Evolutionary conservation across 2,797 vertebrate genomes (phyloP), one percentile per base, ranked within the genome.

Genomic region (Hyperoplus lanceolatus): DNA sequence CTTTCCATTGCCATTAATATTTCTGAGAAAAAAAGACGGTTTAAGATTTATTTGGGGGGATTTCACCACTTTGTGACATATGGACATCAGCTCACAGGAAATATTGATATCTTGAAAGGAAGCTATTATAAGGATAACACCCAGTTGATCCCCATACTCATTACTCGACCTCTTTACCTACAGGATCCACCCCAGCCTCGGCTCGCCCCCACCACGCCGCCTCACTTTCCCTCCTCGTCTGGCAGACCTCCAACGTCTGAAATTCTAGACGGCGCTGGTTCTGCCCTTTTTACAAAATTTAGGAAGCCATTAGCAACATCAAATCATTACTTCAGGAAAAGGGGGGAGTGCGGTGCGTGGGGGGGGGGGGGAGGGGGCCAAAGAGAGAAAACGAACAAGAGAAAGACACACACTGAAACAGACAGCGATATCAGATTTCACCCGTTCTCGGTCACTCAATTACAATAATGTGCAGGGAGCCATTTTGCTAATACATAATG

Each of bases 251-350:
- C 96, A 96, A 93, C 66, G 85, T 90, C 93, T 95, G 97, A 96
- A 97, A 98, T 95, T 95, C 92, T 94, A 97, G 96, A 96, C 95
- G 90, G 91, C 89, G 84, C 94, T 86, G 92, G 95, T 95, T 96
- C 95, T 93, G 90, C 91, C 91, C 92, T 95, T 92, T 96, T 95
- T 95, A 95, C 95, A 96, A 97, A 96, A 97, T 96, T 96, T 96
- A 97, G 96, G 96, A 97, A 97, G 95, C 96, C 97, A 97, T 98
- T 97, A 98, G 96, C 93, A 95, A 96, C 96, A 97, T 96, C 96
- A 97, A 97, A 97, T 97, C 97, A 97, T 96, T 97, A 97, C 95
- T 91, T 84, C 82, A 80, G 90, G 90, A 92, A 86, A 91, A 86
- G 82, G 76, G 21, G 85, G 75, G 82, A 71, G 79, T 76, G 73